These are phyloP conservation scores for Stigmatopora argus DNA, from an alignment of 2,113 vertebrate genomes.

Conservation along the genomic window DNA sequence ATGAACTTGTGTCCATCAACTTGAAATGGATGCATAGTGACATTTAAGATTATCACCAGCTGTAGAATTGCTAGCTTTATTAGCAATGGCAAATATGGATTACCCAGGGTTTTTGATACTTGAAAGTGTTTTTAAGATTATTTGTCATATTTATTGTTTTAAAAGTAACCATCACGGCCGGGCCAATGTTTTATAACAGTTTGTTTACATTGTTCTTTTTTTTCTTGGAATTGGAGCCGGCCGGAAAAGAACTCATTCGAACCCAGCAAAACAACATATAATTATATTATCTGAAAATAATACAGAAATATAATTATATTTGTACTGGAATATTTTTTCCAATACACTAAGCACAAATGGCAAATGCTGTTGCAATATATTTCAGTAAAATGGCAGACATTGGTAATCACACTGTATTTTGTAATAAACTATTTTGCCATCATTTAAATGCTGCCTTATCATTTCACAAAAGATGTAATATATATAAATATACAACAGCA, in stretches of 20 bases:
- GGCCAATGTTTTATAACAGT: conserved; percentile 35
- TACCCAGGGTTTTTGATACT: conserved; percentile 52
- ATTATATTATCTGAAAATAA: background rate
- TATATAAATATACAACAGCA: no score
- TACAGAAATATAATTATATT: background rate
- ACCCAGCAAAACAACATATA: background rate
- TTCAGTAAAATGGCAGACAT: background rate
- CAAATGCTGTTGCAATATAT: background rate
- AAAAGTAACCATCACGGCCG: conserved; percentile 18
- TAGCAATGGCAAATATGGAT: conserved; percentile 21
- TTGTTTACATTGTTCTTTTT: background rate
- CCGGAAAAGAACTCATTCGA: background rate
- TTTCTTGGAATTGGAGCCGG: background rate
- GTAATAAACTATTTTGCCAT: background rate
- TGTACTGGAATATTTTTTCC: background rate
- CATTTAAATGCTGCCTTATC: background rate
- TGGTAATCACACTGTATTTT: background rate
- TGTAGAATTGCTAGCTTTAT: conserved; percentile 12
- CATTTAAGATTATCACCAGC: conserved; percentile 17
- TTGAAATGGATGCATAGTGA: background rate
- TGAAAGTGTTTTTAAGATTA: conserved; percentile 65
- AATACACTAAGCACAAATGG: background rate
- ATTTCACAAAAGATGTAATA: background rate
- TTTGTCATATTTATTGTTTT: conserved; percentile 72
- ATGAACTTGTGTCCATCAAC: conserved; percentile 8